These are phyloP conservation scores for Oxygymnocypris stewartii DNA, from an alignment of 2,113 vertebrate species.

Conservation along the genomic window DNA sequence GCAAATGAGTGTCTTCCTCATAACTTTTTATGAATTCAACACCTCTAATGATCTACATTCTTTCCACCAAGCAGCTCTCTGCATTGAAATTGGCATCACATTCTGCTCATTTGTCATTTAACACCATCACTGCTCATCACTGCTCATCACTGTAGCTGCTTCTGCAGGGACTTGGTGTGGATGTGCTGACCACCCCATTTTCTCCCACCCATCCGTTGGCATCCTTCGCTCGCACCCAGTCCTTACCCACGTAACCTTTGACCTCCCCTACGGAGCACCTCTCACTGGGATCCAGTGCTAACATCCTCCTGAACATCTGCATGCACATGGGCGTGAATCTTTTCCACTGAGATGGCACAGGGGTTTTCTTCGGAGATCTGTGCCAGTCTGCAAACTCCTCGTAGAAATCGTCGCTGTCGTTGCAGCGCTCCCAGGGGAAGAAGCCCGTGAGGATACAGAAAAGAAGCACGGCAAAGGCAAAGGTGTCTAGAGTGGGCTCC, in stretches of 20 bases:
- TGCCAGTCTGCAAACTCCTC: conserved; percentile 87
- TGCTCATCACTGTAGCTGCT: conserved; percentile 47
- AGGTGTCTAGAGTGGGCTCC: conserved; percentile 86
- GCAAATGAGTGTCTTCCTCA: background rate
- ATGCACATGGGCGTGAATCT: conserved; percentile 80
- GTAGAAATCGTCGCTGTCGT: conserved; percentile 83
- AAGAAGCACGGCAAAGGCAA: conserved; percentile 89
- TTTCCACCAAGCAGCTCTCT: background rate
- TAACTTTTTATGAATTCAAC: background rate
- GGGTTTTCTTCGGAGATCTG: conserved; percentile 55
- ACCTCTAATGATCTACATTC: background rate
- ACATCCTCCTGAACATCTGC: conserved; percentile 81
- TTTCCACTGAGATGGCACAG: conserved; percentile 83
- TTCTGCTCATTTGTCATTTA: background rate
- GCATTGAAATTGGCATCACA: background rate
- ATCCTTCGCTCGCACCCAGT: conserved; percentile 69
- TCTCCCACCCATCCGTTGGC: conserved; percentile 30
- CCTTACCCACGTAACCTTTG: conserved; percentile 71
- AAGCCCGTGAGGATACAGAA: conserved; percentile 93
- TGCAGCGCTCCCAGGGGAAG: conserved; percentile 91
- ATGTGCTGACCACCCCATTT: conserved; percentile 29
- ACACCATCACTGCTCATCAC: conserved; percentile 23
- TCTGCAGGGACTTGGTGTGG: conserved; percentile 39
- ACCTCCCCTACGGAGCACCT: conserved; percentile 74
- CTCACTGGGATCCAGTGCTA: conserved; percentile 76